Percentiles rank a stretch among this genome's conserved stretches.
Evolutionary conservation across 1,140 invertebrate species (phyloP).

Genomic region (Hyposmocoma kahamanoa): DNA sequence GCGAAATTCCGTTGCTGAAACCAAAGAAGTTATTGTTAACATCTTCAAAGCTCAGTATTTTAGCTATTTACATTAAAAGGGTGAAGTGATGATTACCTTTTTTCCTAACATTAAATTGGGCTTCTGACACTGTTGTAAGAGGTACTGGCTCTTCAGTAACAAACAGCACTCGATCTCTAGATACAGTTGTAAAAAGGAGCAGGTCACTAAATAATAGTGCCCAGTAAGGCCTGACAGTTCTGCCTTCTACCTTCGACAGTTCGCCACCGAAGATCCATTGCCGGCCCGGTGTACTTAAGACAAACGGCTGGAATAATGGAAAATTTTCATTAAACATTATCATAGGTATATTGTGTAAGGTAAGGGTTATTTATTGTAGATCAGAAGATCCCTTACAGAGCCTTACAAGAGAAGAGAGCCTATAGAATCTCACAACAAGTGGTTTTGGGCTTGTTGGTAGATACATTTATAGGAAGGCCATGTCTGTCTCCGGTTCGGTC

Average conservation of each 20-base stretch:
- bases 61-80: not conserved
- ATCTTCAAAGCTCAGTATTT: not conserved
- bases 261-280: slow-evolving; percentile 93
- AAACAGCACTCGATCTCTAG: slow-evolving; percentile 87
- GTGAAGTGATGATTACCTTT: slow-evolving; percentile 76
- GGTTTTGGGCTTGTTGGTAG: too few species aligned
- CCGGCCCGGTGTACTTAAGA: slow-evolving; percentile 84
- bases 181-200: slow-evolving; percentile 88
- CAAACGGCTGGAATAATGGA: slow-evolving; percentile 79
- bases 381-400: too few species aligned
- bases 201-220: slow-evolving; percentile 88
- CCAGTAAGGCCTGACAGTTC: slow-evolving; percentile 87
- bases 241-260: slow-evolving; percentile 85
- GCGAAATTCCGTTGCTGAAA: slow-evolving; percentile 82
- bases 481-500: too few species aligned
- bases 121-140: slow-evolving; percentile 83
- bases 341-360: not conserved
- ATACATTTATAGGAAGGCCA: too few species aligned
- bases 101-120: slow-evolving; percentile 88
- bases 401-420: too few species aligned
- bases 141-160: slow-evolving; percentile 90
- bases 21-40: slow-evolving; percentile 3
- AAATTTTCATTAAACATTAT: slow-evolving; percentile 4
- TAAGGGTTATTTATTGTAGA: not conserved
- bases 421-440: too few species aligned